Evolutionary conservation across 2,888 invertebrate species (phyloP).

Genomic region (Zonitis immaculata): DNA sequence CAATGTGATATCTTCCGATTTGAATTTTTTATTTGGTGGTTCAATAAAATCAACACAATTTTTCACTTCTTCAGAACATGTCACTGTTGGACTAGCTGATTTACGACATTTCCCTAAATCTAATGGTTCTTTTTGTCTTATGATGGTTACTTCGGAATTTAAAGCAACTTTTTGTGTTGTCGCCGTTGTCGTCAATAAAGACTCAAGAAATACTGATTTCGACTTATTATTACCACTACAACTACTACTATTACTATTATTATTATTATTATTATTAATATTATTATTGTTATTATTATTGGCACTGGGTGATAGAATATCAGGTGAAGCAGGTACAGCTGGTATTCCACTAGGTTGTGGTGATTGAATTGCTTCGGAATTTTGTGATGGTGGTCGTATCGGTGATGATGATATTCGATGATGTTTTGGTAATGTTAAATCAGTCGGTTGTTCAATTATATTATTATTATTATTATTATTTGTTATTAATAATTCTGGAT

Average conservation of each 20-base stretch:
- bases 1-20: slow-evolving; percentile 49
- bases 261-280: not conserved
- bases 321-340: slow-evolving; percentile 65
- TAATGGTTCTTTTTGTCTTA: slow-evolving; percentile 60
- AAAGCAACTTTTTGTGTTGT: slow-evolving; percentile 53
- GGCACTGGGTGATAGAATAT: slow-evolving; percentile 53
- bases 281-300: slow-evolving; percentile 19
- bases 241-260: slow-evolving; percentile 15
- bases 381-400: slow-evolving; percentile 61
- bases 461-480: slow-evolving; percentile 54
- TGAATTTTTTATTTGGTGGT: slow-evolving; percentile 50
- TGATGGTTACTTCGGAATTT: slow-evolving; percentile 54
- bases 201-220: slow-evolving; percentile 58
- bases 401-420: slow-evolving; percentile 48
- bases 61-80: slow-evolving; percentile 69
- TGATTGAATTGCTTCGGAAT: slow-evolving; percentile 68
- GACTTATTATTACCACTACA: slow-evolving; percentile 32
- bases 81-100: slow-evolving; percentile 67
- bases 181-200: slow-evolving; percentile 55
- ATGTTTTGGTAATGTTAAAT: slow-evolving; percentile 55
- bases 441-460: slow-evolving; percentile 55
- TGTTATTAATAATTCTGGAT: slow-evolving; percentile 30
- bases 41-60: slow-evolving; percentile 49
- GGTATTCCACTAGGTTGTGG: slow-evolving; percentile 70
- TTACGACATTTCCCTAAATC: slow-evolving; percentile 65